Evolutionary conservation across 2,797 vertebrate genomes (phyloP), one percentile per base, ranked within the genome.

Genomic region (Schizopygopsis malacanthus): DNA sequence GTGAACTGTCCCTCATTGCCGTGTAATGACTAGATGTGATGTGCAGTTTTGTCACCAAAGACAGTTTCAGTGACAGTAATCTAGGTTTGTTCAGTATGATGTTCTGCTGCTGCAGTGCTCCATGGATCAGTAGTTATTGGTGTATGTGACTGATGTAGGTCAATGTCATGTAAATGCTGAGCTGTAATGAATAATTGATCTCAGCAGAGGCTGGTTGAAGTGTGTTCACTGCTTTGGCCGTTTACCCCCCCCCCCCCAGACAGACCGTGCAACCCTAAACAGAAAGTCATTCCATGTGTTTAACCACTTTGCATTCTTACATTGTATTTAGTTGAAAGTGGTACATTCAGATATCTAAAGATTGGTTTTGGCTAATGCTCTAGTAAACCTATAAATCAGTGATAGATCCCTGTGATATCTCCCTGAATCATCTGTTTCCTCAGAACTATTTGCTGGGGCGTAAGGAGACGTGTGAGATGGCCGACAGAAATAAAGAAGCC

Each of bases 401-500:
- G n/a, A 54, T 54, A 50, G 54, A n/a, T 71, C 6, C 22, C 13
- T 67, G 76, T 54, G 39, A 82, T 73, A 76, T 84, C 45, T 43
- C 33, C 28, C 45, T 82, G 20, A 61, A 43, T 77, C 25, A 33
- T 93, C 52, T 87, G 59, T 59, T 87, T 90, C 80, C 89, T 85
- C 91, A 99, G 98, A 99, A 99, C 95, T 99, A 99, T 90, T 96
- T 99, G 92, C 90, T 99, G 91, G 98, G 98, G 89, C 97, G 96
- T 90, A 99, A 97, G 91, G 98, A 99, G 94, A 98, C 97, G 0
- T 97, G 95, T 65, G 98, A 99, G 92, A 99, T 99, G 97, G 96
- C 97, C 61, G 98, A 99, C 88, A 96, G 97, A 92, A 99, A 99
- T 94, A 99, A 99, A 94, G 98, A 99, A 90, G 98, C 99, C 79